Percentiles rank a stretch among this genome's conserved stretches.
phyloP scores from a whole-genome alignment of 2,797 vertebrate species.

The Setipinna tenuifilis region DNA sequence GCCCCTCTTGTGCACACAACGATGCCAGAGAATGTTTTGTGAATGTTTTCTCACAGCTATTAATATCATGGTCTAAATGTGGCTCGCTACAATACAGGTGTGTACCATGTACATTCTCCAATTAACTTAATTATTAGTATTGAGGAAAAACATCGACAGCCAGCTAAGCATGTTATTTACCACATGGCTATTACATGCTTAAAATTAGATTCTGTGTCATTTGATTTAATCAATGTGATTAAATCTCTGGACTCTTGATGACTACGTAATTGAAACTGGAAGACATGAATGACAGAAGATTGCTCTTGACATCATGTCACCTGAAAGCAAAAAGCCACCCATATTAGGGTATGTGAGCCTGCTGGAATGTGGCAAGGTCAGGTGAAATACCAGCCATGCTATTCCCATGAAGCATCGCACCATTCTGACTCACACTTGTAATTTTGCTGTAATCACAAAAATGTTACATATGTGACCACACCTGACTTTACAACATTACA shows the following conservation, averaged over 20 bases:
- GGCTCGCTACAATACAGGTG: not conserved
- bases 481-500: too few species aligned
- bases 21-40: not conserved
- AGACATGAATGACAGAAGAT: not conserved
- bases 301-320: not conserved
- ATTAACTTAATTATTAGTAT: not conserved
- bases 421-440: not conserved
- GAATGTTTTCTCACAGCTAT: not conserved
- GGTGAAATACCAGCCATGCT: not conserved
- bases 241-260: not conserved
- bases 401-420: not conserved
- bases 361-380: not conserved
- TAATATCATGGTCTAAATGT: not conserved
- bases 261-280: not conserved
- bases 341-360: not conserved
- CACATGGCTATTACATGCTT: not conserved
- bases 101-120: too few species aligned
- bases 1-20: not conserved
- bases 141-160: not conserved
- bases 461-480: not conserved
- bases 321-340: not conserved
- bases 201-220: not conserved
- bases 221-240: too few species aligned
- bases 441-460: not conserved
- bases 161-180: not conserved